phyloP scores from a whole-genome alignment of 2,797 vertebrate genomes.

The Mus caroli region DNA sequence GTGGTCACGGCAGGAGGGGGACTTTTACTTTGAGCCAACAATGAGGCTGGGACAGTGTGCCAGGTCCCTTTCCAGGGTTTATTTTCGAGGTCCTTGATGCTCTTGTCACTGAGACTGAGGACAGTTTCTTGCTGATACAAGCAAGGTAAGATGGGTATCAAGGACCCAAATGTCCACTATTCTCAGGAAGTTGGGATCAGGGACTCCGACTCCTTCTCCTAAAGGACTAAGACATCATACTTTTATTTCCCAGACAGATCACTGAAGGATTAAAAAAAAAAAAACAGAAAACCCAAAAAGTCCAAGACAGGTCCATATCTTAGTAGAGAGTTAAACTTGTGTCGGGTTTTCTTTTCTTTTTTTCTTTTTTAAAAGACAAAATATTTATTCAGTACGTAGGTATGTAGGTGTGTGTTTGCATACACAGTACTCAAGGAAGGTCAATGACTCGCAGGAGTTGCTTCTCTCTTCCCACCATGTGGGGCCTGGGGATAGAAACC shows the following conservation, averaged over 20 bases:
- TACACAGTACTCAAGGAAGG: no score
- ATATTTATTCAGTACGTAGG: not conserved
- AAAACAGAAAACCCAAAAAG: not conserved
- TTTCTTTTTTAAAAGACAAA: no score
- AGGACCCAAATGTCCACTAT: not conserved
- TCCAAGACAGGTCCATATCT: not conserved
- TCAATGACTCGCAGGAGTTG: not conserved
- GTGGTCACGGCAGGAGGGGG: accelerated
- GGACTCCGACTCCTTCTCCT: not conserved
- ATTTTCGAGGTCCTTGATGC: not conserved
- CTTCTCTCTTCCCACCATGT: no score
- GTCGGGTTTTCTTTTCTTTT: not conserved
- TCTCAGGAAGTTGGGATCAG: not conserved
- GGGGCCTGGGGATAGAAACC: not conserved
- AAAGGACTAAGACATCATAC: not conserved
- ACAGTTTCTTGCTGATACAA: conserved; percentile 44
- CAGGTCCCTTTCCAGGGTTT: not conserved
- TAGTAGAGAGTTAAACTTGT: not conserved
- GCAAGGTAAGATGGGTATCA: not conserved
- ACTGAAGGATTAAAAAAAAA: not conserved
- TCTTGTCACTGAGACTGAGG: not conserved
- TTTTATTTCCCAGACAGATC: conserved; percentile 52
- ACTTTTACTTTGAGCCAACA: not conserved
- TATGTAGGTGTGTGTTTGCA: not conserved
- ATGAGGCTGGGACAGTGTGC: no score